Conservation (phyloP, 2,113 vertebrate genomes). For the Centropristis striata region DNA sequence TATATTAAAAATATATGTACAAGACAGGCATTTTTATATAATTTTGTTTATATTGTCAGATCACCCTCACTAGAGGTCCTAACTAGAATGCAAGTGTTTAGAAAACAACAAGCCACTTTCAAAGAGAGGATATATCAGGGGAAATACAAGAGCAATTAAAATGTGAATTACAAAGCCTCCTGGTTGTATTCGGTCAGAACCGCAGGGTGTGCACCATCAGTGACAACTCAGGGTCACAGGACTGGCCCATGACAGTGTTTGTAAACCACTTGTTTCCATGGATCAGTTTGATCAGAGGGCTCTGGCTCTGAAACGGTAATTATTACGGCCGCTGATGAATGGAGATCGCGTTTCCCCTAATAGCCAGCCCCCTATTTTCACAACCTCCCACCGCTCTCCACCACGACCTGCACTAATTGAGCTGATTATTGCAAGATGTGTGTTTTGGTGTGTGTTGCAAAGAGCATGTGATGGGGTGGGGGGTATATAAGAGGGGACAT, state of each 20-base stretch:
- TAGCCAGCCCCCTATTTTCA: conserved; percentile 91
- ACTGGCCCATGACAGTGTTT: conserved; percentile 90
- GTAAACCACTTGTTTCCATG: conserved; percentile 91
- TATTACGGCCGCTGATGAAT: conserved; percentile 89
- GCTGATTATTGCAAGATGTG: conserved; percentile 96
- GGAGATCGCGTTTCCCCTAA: conserved; percentile 93
- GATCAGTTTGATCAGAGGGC: conserved; percentile 88
- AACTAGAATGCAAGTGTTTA: too few species aligned
- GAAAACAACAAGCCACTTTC: background rate
- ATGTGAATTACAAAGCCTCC: conserved; percentile 6
- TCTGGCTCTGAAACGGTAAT: conserved; percentile 81
- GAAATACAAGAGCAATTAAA: background rate
- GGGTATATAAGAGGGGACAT: conserved; percentile 53
- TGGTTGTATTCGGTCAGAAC: background rate
- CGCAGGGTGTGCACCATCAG: conserved; percentile 46
- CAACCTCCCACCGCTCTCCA: conserved; percentile 91
- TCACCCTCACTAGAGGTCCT: too few species aligned
- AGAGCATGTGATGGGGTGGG: conserved; percentile 65
- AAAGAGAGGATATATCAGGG: background rate
- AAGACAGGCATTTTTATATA: too few species aligned
- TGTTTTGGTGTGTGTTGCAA: conserved; percentile 71
- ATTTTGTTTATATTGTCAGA: too few species aligned
- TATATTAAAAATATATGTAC: too few species aligned
- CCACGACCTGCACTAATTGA: conserved; percentile 93
- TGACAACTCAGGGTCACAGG: conserved; percentile 79